phyloP scores from a whole-genome alignment of 2,113 vertebrate species.

The Tetraodon nigroviridis region DNA sequence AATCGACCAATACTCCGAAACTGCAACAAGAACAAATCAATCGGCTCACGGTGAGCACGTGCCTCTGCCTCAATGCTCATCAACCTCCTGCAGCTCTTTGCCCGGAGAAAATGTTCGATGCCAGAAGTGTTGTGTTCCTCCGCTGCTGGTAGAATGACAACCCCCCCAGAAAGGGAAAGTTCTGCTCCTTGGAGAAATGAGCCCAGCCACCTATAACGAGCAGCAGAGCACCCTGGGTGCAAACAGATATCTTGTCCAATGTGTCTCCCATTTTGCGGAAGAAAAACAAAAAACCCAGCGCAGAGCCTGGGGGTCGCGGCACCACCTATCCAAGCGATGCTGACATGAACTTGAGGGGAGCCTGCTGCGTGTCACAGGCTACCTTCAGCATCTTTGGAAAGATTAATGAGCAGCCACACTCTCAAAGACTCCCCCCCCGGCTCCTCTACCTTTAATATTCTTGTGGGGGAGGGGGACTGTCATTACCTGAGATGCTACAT shows the following conservation, averaged over 20 bases:
- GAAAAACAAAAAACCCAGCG: slow-evolving; percentile 40
- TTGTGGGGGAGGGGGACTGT: slow-evolving; percentile 26
- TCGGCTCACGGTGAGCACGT: slow-evolving; percentile 36
- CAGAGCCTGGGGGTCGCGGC: slow-evolving; percentile 25
- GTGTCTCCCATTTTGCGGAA: slow-evolving; percentile 10
- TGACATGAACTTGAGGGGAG: slow-evolving; percentile 41
- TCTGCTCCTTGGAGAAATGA: slow-evolving; percentile 57
- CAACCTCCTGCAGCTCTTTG: slow-evolving; percentile 53
- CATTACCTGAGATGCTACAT: slow-evolving; percentile 61
- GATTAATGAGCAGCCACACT: slow-evolving; percentile 67
- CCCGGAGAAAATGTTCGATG: slow-evolving; percentile 30
- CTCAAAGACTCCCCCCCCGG: slow-evolving; percentile 49
- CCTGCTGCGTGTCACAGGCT: slow-evolving; percentile 50
- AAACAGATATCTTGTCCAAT: slow-evolving; percentile 19
- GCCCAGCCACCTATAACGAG: slow-evolving; percentile 47
- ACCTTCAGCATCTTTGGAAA: slow-evolving; percentile 64
- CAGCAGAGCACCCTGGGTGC: slow-evolving; percentile 30
- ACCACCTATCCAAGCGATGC: slow-evolving; percentile 21
- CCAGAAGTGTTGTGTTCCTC: slow-evolving; percentile 48
- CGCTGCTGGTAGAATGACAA: slow-evolving; percentile 56
- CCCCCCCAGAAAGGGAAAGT: slow-evolving; percentile 55
- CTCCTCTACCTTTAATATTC: slow-evolving; percentile 46
- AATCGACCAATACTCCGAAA: slow-evolving; percentile 33
- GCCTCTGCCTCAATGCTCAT: slow-evolving; percentile 53
- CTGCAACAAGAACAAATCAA: slow-evolving; percentile 48